Evolutionary conservation across 2,888 invertebrate genomes (phyloP).

Genomic region (Brachyopa scutellaris): DNA sequence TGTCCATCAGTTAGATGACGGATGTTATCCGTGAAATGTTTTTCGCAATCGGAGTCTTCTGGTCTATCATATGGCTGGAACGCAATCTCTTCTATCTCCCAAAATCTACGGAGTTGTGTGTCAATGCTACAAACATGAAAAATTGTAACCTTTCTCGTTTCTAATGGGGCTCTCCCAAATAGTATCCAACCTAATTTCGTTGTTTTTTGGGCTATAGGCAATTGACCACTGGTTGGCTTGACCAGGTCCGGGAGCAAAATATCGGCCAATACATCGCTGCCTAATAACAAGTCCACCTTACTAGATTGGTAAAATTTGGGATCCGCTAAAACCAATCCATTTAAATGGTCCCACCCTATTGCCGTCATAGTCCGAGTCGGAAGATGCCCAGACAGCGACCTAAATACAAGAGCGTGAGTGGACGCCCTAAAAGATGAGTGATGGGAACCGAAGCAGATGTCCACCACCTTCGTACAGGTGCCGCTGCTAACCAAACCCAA

Average conservation of each 20-base stretch:
- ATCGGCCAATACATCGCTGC: neutral
- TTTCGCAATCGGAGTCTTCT: neutral
- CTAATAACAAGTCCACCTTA: neutral
- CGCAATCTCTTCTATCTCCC: neutral
- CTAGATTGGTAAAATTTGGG: neutral
- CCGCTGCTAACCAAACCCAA: conserved; percentile 29
- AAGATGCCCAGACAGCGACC: conserved; percentile 31
- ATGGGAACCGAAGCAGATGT: neutral
- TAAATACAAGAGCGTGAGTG: conserved; percentile 18
- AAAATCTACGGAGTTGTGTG: conserved; percentile 1
- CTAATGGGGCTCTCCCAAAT: conserved; percentile 2
- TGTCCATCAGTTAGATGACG: conserved; percentile 1
- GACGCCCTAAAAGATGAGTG: conserved; percentile 12
- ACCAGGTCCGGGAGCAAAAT: conserved; percentile 7
- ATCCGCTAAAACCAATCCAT: conserved; percentile 3
- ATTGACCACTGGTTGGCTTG: neutral
- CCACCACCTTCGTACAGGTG: neutral
- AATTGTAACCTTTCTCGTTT: neutral
- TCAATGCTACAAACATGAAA: neutral
- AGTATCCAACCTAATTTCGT: neutral
- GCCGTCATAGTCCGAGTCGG: conserved; percentile 2
- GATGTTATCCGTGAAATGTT: neutral
- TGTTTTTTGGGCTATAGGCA: conserved; percentile 5
- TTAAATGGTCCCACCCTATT: conserved; percentile 9
- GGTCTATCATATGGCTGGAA: neutral